phyloP scores from a whole-genome alignment of 2,797 vertebrate species.

The Yasuhikotakia modesta region DNA sequence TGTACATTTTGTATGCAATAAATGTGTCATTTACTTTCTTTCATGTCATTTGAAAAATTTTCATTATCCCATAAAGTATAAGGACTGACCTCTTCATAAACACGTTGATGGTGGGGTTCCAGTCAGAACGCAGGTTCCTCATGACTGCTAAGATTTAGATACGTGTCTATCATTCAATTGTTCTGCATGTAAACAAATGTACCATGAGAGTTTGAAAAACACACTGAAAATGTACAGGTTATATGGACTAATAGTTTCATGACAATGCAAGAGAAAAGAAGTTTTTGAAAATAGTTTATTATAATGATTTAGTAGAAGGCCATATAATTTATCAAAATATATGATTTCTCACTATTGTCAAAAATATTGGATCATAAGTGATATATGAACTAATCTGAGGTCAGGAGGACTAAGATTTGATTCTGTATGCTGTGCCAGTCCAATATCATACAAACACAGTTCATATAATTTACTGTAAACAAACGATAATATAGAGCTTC shows the following conservation, averaged over 20 bases:
- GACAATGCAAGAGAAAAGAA: slow-evolving; percentile 20
- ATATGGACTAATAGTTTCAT: slow-evolving; percentile 3
- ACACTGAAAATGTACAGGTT: too few species aligned
- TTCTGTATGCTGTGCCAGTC: slow-evolving; percentile 80
- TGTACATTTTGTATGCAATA: too few species aligned
- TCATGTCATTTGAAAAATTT: too few species aligned
- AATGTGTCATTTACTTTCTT: too few species aligned
- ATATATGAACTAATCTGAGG: background rate
- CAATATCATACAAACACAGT: slow-evolving; percentile 80
- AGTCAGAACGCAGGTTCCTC: too few species aligned
- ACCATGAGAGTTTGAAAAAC: too few species aligned
- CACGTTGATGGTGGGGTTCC: too few species aligned
- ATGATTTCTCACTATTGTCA: slow-evolving; percentile 62
- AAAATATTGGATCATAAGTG: slow-evolving; percentile 58
- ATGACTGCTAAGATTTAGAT: too few species aligned
- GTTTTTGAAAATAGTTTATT: slow-evolving; percentile 67
- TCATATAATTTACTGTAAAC: slow-evolving; percentile 84
- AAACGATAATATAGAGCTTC: slow-evolving; percentile 82
- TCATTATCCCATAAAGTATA: too few species aligned
- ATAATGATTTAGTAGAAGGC: slow-evolving; percentile 66
- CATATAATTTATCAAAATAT: slow-evolving; percentile 62
- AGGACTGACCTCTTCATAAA: too few species aligned
- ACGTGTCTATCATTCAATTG: too few species aligned
- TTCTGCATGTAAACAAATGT: too few species aligned
- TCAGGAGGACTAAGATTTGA: slow-evolving; percentile 46